phyloP scores from a whole-genome alignment of 2,888 invertebrate genomes.

The Cremastinae sp. region DNA sequence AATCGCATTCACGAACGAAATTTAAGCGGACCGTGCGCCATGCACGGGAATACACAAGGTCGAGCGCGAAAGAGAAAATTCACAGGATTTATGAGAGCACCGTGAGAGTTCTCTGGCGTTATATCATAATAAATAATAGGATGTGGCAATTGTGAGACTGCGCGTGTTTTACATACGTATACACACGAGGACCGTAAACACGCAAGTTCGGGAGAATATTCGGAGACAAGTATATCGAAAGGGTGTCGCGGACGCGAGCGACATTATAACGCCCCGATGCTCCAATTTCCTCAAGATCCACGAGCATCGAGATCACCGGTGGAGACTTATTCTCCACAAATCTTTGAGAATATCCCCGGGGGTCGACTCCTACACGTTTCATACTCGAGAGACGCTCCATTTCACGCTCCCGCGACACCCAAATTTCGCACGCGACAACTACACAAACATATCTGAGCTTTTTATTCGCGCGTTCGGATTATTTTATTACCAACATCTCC shows the following conservation, averaged over 20 bases:
- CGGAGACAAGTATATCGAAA: conserved; percentile 32
- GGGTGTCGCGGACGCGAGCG: conserved; percentile 47
- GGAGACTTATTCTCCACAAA: conserved; percentile 52
- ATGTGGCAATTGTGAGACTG: conserved; percentile 53
- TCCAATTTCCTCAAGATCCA: conserved; percentile 53
- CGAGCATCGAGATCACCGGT: conserved; percentile 38
- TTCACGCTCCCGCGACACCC: conserved; percentile 33
- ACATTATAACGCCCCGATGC: conserved; percentile 48
- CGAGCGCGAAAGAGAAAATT: conserved; percentile 14
- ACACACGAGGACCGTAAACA: too few relatives aligned
- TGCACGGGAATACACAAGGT: conserved; percentile 40
- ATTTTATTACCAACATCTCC: too few relatives aligned
- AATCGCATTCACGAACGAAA: too few relatives aligned
- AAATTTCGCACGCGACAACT: not conserved
- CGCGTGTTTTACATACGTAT: conserved; percentile 12
- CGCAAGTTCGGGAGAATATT: too few relatives aligned
- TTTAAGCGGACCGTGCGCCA: too few relatives aligned
- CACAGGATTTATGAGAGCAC: conserved; percentile 40
- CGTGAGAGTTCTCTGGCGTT: conserved; percentile 27
- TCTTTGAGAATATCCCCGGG: conserved; percentile 48
- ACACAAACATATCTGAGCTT: too few relatives aligned
- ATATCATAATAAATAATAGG: conserved; percentile 52
- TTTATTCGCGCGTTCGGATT: too few relatives aligned
- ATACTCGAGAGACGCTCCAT: conserved; percentile 51
- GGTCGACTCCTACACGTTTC: conserved; percentile 47